Evolutionary conservation across 2,797 vertebrate genomes (phyloP), one percentile per base, ranked within the genome.

Genomic region (Eurystomus glaucurus): DNA sequence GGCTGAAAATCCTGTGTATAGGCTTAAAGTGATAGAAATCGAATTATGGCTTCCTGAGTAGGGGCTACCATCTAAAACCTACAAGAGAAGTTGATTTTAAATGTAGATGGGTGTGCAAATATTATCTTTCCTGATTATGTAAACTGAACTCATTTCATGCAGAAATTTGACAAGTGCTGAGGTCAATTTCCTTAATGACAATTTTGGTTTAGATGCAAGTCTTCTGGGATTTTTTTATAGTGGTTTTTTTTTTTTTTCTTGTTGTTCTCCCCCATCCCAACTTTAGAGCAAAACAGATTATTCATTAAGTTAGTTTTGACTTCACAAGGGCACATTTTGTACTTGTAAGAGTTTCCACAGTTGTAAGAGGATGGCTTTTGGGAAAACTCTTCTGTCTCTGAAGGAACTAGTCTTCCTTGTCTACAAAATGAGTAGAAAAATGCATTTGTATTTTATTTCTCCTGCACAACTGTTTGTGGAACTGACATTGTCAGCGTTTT

Each of bases 241-340:
- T 7, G 4, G 35, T 57, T 21, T 31, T 31, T 86, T 3, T 0
- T 15, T 29, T 33, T 60, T 26, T 6, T 6, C 18, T 35, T 65
- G 1, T 33, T 70, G 10, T 10, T 16, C 4, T 10, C 11, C 18
- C 2, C 10, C 13, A 19, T 4, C 17, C 1, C 3, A 45, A 2
- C 3, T 70, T 87, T 21, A 39, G 6, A 39, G 14, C 16, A 65
- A 90, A 57, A 1, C 6, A 61, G 37, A 75, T 69, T 64, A 84
- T 90, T 43, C 20, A 19, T 46, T 55, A 60, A 54, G 29, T 11
- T 75, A 66, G 10, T 55, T 68, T 80, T 88, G 57, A 50, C 29
- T 86, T 60, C 65, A 31, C 6, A 75, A 77, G 9, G 58, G 4
- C 20, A 75, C 3, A 57, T 61, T 84, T 80, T 64, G 23, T n/a